Conservation (phyloP, 2,888 invertebrate genomes). For the Adela reaumurella region DNA sequence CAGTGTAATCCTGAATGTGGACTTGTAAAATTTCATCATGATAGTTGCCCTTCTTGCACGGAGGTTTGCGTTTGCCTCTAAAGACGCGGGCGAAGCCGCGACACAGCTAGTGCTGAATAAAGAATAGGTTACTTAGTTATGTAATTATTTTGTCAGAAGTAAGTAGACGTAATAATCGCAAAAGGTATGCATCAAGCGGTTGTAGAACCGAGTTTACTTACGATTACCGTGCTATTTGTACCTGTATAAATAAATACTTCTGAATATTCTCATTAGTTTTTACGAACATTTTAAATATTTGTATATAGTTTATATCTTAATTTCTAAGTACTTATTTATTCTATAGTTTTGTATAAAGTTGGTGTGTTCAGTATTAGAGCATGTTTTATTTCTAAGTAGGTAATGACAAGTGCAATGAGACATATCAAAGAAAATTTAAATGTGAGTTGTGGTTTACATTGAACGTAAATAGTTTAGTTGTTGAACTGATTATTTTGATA, state of each 20-base stretch:
- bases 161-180: conserved; percentile 2
- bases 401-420: conserved; percentile 27
- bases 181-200: too few species aligned
- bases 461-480: not conserved
- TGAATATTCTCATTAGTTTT: not conserved
- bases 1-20: too few species aligned
- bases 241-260: not conserved
- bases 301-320: too few species aligned
- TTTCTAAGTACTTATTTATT: too few species aligned
- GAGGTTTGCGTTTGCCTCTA: too few species aligned
- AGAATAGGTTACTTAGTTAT: conserved; percentile 7
- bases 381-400: not conserved
- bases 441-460: not conserved
- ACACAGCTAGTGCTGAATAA: too few species aligned
- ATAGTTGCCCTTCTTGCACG: too few species aligned
- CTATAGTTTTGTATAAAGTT: too few species aligned
- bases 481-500: not conserved
- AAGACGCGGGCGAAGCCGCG: too few species aligned
- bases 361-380: conserved; percentile 24
- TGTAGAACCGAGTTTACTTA: too few species aligned
- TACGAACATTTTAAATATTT: too few species aligned
- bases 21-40: not conserved
- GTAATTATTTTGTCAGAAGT: conserved; percentile 10
- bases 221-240: not conserved
- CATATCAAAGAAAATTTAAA: conserved; percentile 14